Evolutionary conservation across 2,113 vertebrate genomes (phyloP), one percentile per base, ranked within the genome.

Genomic region (Petroica traversi): DNA sequence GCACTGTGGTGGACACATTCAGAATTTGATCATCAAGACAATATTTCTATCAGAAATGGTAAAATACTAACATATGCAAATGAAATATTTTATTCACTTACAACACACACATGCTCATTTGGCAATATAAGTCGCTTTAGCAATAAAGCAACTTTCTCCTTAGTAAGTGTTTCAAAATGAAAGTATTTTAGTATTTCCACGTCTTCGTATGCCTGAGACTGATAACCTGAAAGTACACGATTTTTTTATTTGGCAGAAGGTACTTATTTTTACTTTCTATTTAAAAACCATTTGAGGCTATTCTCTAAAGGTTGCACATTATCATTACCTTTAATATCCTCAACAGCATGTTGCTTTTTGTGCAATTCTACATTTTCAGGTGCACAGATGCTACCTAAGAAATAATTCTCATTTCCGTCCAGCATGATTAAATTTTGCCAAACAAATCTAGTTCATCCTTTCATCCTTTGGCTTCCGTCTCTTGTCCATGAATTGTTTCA

Each of bases 61-160:
- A 52, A 66, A 82, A 19, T 43, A 54, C 29, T 61, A 66, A 12
- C 33, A 40, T 18, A 31, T 20, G 14, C 8, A 67, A 82, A 23
- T 66, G 3, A 7, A 77, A 45, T 40, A 45, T 14, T 45, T 18
- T 38, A 7, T n/a, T 69, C 12, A 20, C 46, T 77, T 52, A 26
- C n/a, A 63, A 26, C n/a, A 15, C 14, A 25, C 9, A 15, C 11
- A 23, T 0, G 0, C 46, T 31, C 16, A 45, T n/a, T 33, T n/a
- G 83, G 28, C 14, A 43, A 23, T 28, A 8, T 8, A n/a, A n/a
- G 19, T 43, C 11, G 8, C 11, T n/a, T 63, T 43, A 29, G 13
- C 2, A 14, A 41, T n/a, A 77, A n/a, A 34, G 36, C 9, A 36
- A 36, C 25, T 31, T 57, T 45, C 9, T n/a, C n/a, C n/a, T n/a